phyloP scores from a whole-genome alignment of 2,113 vertebrate genomes.

The Urocitellus parryii region DNA sequence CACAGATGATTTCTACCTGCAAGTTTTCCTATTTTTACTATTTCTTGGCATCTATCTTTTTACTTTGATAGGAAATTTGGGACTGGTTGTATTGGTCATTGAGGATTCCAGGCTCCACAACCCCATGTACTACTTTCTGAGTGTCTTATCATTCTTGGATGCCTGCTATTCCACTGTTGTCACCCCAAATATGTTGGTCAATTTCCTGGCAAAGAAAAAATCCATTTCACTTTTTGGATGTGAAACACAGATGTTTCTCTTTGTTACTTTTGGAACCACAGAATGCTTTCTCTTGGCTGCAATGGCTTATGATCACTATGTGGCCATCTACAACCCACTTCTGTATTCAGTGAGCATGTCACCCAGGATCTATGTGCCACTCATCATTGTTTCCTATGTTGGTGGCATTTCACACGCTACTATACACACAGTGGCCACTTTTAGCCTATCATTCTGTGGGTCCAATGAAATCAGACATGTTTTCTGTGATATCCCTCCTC shows the following conservation, averaged over 20 bases:
- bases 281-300: slow-evolving; percentile 59
- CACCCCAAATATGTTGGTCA: slow-evolving; percentile 62
- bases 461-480: slow-evolving; percentile 55
- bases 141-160: slow-evolving; percentile 54
- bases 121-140: slow-evolving; percentile 69
- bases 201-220: slow-evolving; percentile 51
- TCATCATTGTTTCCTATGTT: slow-evolving; percentile 25
- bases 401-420: background rate
- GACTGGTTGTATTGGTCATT: background rate
- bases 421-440: background rate
- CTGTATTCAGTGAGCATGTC: slow-evolving; percentile 65
- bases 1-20: slow-evolving; percentile 6
- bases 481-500: slow-evolving; percentile 50
- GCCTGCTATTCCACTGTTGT: slow-evolving; percentile 54
- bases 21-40: slow-evolving; percentile 49
- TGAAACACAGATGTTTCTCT: slow-evolving; percentile 33
- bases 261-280: slow-evolving; percentile 39
- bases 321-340: slow-evolving; percentile 66
- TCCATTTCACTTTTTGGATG: slow-evolving; percentile 39
- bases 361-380: slow-evolving; percentile 21
- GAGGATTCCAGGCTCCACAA: slow-evolving; percentile 59
- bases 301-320: slow-evolving; percentile 63
- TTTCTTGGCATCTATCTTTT: slow-evolving; percentile 71
- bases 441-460: slow-evolving; percentile 26
- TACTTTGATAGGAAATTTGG: slow-evolving; percentile 65